A percentile compares a stretch with the other conserved stretches of the same genome.
phyloP scores from a whole-genome alignment of 2,888 invertebrate species.

The Frankliniella fusca region DNA sequence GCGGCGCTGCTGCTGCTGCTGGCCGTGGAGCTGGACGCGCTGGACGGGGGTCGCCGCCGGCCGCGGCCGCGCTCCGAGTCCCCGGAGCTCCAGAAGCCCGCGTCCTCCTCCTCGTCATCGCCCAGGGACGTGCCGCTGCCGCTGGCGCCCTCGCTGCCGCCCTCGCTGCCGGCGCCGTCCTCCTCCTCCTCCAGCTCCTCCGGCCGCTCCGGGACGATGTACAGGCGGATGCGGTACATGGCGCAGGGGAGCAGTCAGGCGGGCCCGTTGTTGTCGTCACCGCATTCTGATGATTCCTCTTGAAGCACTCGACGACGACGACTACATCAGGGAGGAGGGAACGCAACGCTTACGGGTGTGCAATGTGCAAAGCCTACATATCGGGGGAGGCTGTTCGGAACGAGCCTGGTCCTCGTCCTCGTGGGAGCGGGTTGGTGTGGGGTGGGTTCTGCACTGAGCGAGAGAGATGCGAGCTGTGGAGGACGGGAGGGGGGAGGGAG shows the following conservation, averaged over 20 bases:
- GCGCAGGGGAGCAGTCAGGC: not conserved
- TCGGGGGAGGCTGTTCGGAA: too few relatives aligned
- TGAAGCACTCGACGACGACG: too few relatives aligned
- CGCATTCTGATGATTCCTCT: too few relatives aligned
- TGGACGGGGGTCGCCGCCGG: not conserved
- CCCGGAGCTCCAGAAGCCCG: conserved; percentile 11
- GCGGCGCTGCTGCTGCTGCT: not conserved
- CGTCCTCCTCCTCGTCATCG: conserved; percentile 7
- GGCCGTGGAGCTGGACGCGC: not conserved
- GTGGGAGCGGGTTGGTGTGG: not conserved
- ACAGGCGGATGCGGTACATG: conserved; percentile 21
- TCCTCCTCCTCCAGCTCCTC: not conserved
- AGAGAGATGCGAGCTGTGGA: not conserved
- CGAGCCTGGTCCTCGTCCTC: not conserved
- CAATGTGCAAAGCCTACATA: too few relatives aligned
- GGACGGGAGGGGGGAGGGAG: too few relatives aligned
- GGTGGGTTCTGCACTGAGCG: not conserved
- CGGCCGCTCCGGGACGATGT: conserved; percentile 11
- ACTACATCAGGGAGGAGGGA: too few relatives aligned
- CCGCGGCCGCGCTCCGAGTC: conserved; percentile 18
- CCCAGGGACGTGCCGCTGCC: not conserved
- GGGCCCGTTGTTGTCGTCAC: not conserved
- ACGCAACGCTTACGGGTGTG: too few relatives aligned
- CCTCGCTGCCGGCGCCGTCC: not conserved
- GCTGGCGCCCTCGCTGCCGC: not conserved